These are phyloP conservation scores for Parnassius mnemosyne DNA, from an alignment of 2,888 invertebrate species.

Conservation along the genomic window DNA sequence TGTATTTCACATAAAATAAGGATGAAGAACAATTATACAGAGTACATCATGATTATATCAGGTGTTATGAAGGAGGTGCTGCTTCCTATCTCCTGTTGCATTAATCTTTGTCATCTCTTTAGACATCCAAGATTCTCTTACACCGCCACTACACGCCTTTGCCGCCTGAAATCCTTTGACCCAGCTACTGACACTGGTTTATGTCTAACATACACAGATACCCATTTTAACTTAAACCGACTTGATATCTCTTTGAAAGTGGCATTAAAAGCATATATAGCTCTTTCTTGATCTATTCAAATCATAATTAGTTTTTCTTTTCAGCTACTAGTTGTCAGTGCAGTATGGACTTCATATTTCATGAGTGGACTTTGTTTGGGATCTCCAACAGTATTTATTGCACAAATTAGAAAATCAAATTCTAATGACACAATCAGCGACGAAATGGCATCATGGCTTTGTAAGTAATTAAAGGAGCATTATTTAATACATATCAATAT, in stretches of 20 bases:
- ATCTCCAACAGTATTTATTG: conserved; percentile 25
- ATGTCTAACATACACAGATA: too few species aligned
- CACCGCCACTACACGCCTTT: too few species aligned
- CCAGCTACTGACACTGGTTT: too few species aligned
- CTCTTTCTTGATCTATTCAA: too few species aligned
- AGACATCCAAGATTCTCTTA: too few species aligned
- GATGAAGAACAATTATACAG: background rate
- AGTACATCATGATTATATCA: background rate
- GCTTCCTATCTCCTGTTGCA: too few species aligned
- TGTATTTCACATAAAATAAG: background rate
- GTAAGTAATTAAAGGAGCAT: conserved; percentile 34
- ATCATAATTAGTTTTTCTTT: background rate
- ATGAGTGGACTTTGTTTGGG: conserved; percentile 12
- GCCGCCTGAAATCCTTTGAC: too few species aligned
- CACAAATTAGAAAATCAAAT: conserved; percentile 9
- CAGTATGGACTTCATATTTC: conserved; percentile 9
- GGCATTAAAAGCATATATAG: too few species aligned
- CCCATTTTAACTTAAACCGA: too few species aligned
- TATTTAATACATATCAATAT: too few species aligned
- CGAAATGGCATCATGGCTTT: conserved; percentile 52
- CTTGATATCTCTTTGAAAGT: too few species aligned
- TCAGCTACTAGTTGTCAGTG: conserved; percentile 3
- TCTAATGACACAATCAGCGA: conserved; percentile 34
- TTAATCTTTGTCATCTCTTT: too few species aligned
- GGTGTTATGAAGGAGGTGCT: background rate